These are phyloP conservation scores for Aproaerema taeniolella DNA, from an alignment of 2,888 invertebrate genomes.

Conservation along the genomic window DNA sequence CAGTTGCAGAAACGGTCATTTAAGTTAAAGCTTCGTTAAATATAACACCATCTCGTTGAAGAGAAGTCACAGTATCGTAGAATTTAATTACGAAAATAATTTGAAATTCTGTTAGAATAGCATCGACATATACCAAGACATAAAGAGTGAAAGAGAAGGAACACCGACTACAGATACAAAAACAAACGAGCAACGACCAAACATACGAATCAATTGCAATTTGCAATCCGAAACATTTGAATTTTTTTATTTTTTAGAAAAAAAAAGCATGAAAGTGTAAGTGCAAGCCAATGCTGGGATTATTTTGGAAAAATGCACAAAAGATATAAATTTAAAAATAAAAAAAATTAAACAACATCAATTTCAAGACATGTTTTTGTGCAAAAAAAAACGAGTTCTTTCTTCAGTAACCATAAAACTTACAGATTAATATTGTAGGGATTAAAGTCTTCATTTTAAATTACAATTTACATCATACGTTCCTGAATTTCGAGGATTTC, in stretches of 20 bases:
- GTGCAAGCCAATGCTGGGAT: conserved; percentile 69
- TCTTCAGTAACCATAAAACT: conserved; percentile 33
- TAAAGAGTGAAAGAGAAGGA: conserved; percentile 72
- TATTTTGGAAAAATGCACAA: conserved; percentile 15
- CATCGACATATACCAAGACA: conserved; percentile 37
- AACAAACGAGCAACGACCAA: conserved; percentile 48
- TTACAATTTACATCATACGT: no score
- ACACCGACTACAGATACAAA: conserved; percentile 70
- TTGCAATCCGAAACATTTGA: conserved; percentile 30
- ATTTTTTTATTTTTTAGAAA: conserved; percentile 16
- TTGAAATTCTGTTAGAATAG: conserved; percentile 33
- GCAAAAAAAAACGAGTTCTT: conserved; percentile 53
- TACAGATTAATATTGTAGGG: conserved; percentile 34
- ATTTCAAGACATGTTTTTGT: no score
- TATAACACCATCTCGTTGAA: neutral
- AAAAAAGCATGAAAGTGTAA: conserved; percentile 61
- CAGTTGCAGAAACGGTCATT: no score
- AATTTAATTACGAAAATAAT: no score
- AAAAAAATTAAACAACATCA: conserved; percentile 31
- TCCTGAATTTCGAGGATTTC: no score
- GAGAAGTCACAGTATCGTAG: no score
- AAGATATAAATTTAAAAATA: conserved; percentile 30
- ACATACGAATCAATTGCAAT: conserved; percentile 25
- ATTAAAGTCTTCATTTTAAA: no score
- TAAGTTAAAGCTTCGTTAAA: no score